Conservation (phyloP, 2,113 vertebrate genomes). For the Nycticorax nycticorax region DNA sequence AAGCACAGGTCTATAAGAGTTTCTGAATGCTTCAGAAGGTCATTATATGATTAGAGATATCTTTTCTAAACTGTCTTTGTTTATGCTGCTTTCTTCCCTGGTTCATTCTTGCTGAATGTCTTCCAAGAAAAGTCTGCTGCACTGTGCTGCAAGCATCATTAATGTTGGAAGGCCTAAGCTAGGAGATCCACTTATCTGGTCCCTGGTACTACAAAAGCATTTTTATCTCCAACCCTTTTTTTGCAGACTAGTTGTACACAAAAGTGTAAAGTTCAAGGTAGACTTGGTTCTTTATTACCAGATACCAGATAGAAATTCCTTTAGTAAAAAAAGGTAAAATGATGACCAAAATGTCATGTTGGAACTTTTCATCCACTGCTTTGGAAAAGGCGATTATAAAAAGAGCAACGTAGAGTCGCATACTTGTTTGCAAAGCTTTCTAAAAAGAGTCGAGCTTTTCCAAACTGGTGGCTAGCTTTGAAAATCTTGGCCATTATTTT, state of each 20-base stretch:
- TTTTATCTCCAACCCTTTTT: not conserved
- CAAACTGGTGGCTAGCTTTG: not conserved
- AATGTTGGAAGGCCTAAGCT: not conserved
- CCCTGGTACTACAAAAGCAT: not conserved
- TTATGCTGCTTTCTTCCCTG: not conserved
- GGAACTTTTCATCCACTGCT: not conserved
- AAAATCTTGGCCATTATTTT: not conserved
- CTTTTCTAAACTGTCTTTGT: not conserved
- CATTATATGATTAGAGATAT: not conserved
- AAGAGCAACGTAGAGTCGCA: not conserved
- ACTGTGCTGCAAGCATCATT: not conserved
- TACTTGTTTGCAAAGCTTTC: not conserved
- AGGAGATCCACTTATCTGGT: not conserved
- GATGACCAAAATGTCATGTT: not conserved
- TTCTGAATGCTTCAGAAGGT: not conserved
- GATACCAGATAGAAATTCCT: not conserved
- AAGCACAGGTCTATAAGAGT: not conserved
- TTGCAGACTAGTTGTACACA: not conserved
- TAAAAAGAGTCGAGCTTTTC: not conserved
- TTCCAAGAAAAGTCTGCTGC: not conserved
- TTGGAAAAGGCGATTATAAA: not conserved
- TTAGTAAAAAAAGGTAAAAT: not conserved
- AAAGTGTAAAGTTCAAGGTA: not conserved
- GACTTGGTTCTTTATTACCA: not conserved
- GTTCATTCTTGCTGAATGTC: not conserved